Base-by-base conservation (phyloP, 1,140 invertebrate genomes). In the Monochamus saltuarius region DNA sequence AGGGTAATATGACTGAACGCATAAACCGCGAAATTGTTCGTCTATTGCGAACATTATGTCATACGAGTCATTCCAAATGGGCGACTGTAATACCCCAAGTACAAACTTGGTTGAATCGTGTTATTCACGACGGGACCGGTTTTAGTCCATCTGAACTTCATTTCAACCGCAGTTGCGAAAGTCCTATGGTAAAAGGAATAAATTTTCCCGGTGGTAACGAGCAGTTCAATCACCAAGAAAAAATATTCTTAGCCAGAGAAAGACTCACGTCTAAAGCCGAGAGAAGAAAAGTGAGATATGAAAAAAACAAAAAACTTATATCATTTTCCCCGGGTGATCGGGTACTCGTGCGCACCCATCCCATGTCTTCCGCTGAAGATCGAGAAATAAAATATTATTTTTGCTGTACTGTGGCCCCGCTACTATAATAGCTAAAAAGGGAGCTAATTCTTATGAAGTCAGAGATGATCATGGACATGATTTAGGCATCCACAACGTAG, bases 121-220 rank as follows among this genome's bases (percentile, higher is more conserved):
- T 22, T 1, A 43, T 43, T 42, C 29, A 38, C 45, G n/a, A n/a
- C 3, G 14, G n/a, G 8, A 54, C 51, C 0, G 38, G 38, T 10
- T 54, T 43, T 10, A 37, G 34, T 13, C 51, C 51, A n/a, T 13
- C 40, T 8, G 34, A 54, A 11, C 14, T 54, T 11, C 51, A 50
- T 50, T 50, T 50, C 17, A n/a, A 22, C n/a, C n/a, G n/a, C 6
- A 29, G 2, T 29, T 29, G 6, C 22, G 22, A 29, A 6, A 29
- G 2, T 3, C 22, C 22, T 29, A 2, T 29, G 2, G 2, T 29
- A 3, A 29, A 29, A 2, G 6, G 6, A 3, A 29, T 29, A 3
- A 2, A 6, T 29, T 29, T 29, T 29, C 22, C 22, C 2, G 22
- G 22, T 2, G 59, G 56, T 34, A 52, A 45, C 10, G 69, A 71